Percentiles rank a stretch among this genome's conserved stretches.
Conservation (phyloP, 2,797 vertebrate genomes). For the Syngnathus acus region DNA sequence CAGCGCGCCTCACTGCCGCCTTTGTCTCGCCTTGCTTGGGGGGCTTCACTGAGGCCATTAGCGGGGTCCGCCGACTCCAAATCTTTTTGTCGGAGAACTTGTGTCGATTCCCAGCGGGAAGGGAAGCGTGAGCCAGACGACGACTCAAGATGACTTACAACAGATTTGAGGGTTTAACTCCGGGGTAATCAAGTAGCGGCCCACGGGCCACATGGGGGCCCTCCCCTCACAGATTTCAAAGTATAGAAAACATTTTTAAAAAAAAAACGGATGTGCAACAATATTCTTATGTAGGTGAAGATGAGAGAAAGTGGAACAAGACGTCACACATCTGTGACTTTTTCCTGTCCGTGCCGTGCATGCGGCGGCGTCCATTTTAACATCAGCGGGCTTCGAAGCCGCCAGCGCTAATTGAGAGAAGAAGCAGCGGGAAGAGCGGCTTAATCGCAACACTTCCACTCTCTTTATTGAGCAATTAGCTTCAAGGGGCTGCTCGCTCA, state of each 20-base stretch:
- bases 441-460: constrained; percentile 87
- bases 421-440: constrained; percentile 88
- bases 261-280: too few species aligned
- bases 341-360: constrained; percentile 60
- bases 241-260: too few species aligned
- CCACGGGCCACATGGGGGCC: too few species aligned
- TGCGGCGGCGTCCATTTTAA: constrained; percentile 64
- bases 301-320: background rate
- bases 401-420: constrained; percentile 69
- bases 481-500: constrained; percentile 85
- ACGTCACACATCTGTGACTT: background rate
- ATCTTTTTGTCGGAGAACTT: constrained; percentile 1
- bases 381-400: constrained; percentile 51
- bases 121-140: constrained; percentile 3
- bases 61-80: constrained; percentile 1
- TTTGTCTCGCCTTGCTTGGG: background rate
- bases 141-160: constrained; percentile 2
- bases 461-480: constrained; percentile 94
- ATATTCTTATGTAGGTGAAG: too few species aligned
- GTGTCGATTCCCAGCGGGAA: constrained; percentile 4
- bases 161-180: constrained; percentile 10
- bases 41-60: background rate
- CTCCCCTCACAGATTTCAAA: background rate
- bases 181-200: background rate
- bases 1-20: constrained; percentile 9